Conservation (phyloP, 1,140 invertebrate genomes). For the Drosophila sproati region DNA sequence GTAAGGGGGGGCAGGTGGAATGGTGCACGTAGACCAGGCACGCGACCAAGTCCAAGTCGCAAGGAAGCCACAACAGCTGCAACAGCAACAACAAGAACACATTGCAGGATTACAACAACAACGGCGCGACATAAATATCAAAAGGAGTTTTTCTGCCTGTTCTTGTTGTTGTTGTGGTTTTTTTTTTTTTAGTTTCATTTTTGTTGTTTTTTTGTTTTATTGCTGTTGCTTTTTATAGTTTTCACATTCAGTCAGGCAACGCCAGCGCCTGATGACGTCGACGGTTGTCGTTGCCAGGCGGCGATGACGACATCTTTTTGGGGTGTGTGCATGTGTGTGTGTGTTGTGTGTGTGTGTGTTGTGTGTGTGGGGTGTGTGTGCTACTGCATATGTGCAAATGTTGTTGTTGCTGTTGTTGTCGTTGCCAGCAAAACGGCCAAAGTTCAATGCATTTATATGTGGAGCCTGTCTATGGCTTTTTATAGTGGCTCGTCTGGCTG, state of each 20-base stretch:
- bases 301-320: slow-evolving; percentile 79
- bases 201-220: slow-evolving; percentile 7
- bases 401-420: slow-evolving; percentile 29
- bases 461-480: slow-evolving; percentile 63
- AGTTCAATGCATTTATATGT: slow-evolving; percentile 74
- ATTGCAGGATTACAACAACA: slow-evolving; percentile 44
- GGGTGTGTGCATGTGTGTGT: slow-evolving; percentile 58
- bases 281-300: slow-evolving; percentile 63
- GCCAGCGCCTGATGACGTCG: slow-evolving; percentile 60
- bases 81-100: slow-evolving; percentile 20
- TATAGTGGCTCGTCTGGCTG: slow-evolving; percentile 53
- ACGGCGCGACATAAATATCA: slow-evolving; percentile 47
- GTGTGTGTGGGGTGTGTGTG: slow-evolving; percentile 23
- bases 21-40: slow-evolving; percentile 44
- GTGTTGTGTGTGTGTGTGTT: slow-evolving; percentile 52
- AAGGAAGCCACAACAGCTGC: slow-evolving; percentile 14
- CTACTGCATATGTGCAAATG: slow-evolving; percentile 28
- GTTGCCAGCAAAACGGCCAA: slow-evolving; percentile 61
- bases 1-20: slow-evolving; percentile 14
- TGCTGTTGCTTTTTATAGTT: slow-evolving; percentile 53
- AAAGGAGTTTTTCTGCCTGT: slow-evolving; percentile 38
- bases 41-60: slow-evolving; percentile 66
- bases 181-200: slow-evolving; percentile 1
- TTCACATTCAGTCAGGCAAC: slow-evolving; percentile 48
- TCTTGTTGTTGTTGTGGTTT: neutral